phyloP scores from a whole-genome alignment of 2,113 vertebrate genomes.

The Syngnathus floridae region DNA sequence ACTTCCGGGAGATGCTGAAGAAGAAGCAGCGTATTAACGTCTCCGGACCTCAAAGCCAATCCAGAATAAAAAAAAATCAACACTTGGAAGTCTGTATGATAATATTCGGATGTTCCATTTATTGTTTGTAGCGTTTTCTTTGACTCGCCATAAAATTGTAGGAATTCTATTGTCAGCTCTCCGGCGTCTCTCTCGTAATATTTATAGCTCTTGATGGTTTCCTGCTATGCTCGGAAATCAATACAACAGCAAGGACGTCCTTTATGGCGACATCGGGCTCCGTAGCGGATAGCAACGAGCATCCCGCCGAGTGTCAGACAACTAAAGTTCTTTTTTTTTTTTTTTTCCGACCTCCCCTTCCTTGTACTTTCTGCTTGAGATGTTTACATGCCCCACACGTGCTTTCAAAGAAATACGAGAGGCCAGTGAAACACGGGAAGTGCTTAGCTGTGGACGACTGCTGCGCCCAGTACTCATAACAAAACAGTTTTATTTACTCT shows the following conservation, averaged over 20 bases:
- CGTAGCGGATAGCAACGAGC: slow-evolving; percentile 13
- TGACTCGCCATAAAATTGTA: slow-evolving; percentile 29
- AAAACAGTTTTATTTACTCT: not conserved
- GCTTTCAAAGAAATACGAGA: slow-evolving; percentile 52
- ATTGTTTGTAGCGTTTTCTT: not conserved
- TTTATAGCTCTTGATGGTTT: slow-evolving; percentile 41
- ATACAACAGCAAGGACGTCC: slow-evolving; percentile 39
- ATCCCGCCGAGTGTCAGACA: slow-evolving; percentile 30
- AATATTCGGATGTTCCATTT: no score
- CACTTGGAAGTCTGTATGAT: no score
- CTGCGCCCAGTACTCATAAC: slow-evolving; percentile 23
- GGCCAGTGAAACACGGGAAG: slow-evolving; percentile 31
- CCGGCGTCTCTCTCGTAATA: slow-evolving; percentile 35
- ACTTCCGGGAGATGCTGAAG: not conserved
- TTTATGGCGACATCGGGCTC: slow-evolving; percentile 49
- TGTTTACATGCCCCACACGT: slow-evolving; percentile 71
- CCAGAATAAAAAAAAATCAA: not conserved
- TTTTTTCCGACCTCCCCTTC: not conserved
- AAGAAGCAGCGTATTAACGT: not conserved
- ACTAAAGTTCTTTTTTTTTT: slow-evolving; percentile 50
- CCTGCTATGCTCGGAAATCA: slow-evolving; percentile 50
- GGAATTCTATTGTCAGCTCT: slow-evolving; percentile 27
- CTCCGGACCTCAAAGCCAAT: not conserved
- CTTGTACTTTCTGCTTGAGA: slow-evolving; percentile 58
- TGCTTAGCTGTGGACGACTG: slow-evolving; percentile 8